Evolutionary conservation across 1,140 invertebrate genomes (phyloP), one percentile per base, ranked within the genome.

Genomic region (Sminthurinus signatus): DNA sequence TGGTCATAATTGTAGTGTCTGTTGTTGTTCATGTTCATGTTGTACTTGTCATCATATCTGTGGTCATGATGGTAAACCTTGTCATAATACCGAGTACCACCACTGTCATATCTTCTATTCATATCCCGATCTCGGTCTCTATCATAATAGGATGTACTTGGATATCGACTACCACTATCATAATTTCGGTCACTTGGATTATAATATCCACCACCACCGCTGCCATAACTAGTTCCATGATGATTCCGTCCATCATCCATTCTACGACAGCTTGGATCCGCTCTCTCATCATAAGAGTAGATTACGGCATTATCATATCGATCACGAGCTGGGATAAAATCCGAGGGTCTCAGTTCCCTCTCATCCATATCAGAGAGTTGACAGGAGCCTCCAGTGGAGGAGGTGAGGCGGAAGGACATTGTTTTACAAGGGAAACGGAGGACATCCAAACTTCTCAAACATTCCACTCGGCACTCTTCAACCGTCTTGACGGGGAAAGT

Each of bases 381-480:
- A 58, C 69, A 71, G 17, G 50, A 57, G n/a, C 69, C 69, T 2
- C 69, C 69, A 23, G 68, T 62, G 42, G 23, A 44, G 23, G 63
- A 65, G 1, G 68, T 69, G 15, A 66, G n/a, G n/a, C 67, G 65
- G 55, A 64, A 71, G 1, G 64, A 60, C 63, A 71, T 64, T 29
- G 64, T 46, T 42, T 42, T 57, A 36, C 70, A 71, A 4, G 61
- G 56, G 27, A 71, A 71, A 17, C 70, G 36, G 17, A 69, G 60
- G 19, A 72, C 70, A 19, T 72, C 64, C 8, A 69, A 28, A 36
- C 64, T 60, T 46, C 67, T 15, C 0, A 72, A n/a, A 39, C 70
- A 72, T 28, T 72, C 70, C 1, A 69, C 36, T 21, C 65, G 61
- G 39, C 70, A 72, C 44, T 72, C 70, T n/a, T 72, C 67, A 12